phyloP scores from a whole-genome alignment of 1,140 invertebrate genomes.

The Hormaphis cornu region DNA sequence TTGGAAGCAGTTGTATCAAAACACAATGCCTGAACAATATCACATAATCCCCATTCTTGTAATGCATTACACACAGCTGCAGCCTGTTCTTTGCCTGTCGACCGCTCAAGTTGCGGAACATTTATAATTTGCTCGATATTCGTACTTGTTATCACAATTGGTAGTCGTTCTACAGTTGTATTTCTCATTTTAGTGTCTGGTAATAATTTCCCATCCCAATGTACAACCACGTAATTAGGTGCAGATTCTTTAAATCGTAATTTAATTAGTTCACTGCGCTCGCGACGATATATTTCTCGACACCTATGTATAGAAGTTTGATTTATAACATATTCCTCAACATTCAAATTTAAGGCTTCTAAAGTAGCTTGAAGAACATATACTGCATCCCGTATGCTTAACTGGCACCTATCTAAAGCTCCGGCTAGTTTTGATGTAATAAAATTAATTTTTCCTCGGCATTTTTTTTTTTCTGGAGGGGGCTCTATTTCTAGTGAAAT shows the following conservation, averaged over 20 bases:
- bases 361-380: conserved; percentile 33
- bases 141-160: conserved; percentile 18
- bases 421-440: conserved; percentile 36
- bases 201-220: conserved; percentile 38
- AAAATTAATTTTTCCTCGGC: conserved; percentile 30
- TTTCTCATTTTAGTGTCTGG: conserved; percentile 19
- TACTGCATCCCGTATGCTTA: conserved; percentile 36
- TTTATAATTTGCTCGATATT: conserved; percentile 22
- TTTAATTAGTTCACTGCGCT: conserved; percentile 20
- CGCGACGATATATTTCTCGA: conserved; percentile 13
- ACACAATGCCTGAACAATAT: conserved; percentile 27
- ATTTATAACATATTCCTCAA: conserved; percentile 33
- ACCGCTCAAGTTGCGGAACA: no score
- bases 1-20: conserved; percentile 36
- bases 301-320: conserved; percentile 34
- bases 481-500: neutral
- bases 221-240: conserved; percentile 32
- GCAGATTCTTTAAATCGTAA: neutral
- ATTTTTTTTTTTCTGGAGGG: neutral
- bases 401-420: conserved; percentile 35
- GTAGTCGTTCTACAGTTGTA: conserved; percentile 10
- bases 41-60: conserved; percentile 12
- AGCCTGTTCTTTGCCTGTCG: no score
- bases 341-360: conserved; percentile 33
- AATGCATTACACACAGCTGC: no score